Evolutionary conservation across 2,113 vertebrate genomes (phyloP).

Genomic region (Tor tambroides): DNA sequence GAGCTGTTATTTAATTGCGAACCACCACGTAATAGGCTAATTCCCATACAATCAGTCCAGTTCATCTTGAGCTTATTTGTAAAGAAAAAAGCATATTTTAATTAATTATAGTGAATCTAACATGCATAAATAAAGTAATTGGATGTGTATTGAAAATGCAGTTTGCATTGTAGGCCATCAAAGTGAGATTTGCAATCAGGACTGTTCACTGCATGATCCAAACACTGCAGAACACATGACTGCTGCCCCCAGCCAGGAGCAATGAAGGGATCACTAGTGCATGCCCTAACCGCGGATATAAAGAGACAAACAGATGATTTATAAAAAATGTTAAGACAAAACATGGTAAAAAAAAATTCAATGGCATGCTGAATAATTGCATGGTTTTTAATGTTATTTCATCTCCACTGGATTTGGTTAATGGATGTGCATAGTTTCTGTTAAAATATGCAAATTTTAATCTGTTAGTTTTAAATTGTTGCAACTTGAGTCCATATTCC

Average conservation of each 20-base stretch:
- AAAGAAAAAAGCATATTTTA: neutral
- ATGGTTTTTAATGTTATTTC: neutral
- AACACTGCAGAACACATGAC: conserved; percentile 50
- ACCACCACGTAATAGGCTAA: neutral
- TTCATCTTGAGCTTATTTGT: no score
- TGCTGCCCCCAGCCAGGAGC: conserved; percentile 59
- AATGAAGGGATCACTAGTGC: conserved; percentile 59
- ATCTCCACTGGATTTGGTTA: neutral
- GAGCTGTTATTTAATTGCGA: neutral
- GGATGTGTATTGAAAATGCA: neutral
- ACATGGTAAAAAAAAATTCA: neutral
- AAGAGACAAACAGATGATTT: conserved; percentile 55
- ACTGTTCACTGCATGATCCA: neutral
- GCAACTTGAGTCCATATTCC: conserved; percentile 17
- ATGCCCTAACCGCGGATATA: conserved; percentile 53
- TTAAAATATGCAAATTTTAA: conserved; percentile 18
- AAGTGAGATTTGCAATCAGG: neutral
- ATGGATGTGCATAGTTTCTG: neutral
- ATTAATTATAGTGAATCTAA: neutral
- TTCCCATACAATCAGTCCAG: neutral
- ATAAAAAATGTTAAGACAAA: conserved; percentile 51
- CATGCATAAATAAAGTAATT: neutral
- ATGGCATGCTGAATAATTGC: neutral
- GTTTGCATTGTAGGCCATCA: neutral
- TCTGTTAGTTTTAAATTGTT: conserved; percentile 5